Conservation (phyloP, 2,113 vertebrate species). For the Austrofundulus limnaeus region DNA sequence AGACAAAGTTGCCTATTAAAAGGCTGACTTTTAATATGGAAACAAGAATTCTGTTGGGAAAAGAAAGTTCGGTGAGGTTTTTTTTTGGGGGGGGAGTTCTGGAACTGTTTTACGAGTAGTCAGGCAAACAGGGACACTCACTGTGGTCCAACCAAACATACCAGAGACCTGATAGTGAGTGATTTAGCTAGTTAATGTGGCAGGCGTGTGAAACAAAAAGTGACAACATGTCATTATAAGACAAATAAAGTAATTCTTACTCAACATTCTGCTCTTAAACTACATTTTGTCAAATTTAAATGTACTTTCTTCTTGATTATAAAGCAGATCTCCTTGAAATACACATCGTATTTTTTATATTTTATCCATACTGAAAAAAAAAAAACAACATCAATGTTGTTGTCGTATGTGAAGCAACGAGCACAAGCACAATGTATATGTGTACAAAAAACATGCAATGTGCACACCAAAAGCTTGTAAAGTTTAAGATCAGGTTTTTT, state of each 20-base stretch:
- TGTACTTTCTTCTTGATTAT: slow-evolving; percentile 13
- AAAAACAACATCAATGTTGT: too few species aligned
- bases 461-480: slow-evolving; percentile 9
- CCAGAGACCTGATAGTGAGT: slow-evolving; percentile 62
- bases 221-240: slow-evolving; percentile 29
- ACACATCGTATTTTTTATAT: neutral
- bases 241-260: slow-evolving; percentile 18
- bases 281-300: slow-evolving; percentile 14
- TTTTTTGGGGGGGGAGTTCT: slow-evolving; percentile 26
- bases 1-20: slow-evolving; percentile 71
- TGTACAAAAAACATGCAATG: slow-evolving; percentile 8
- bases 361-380: neutral
- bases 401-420: neutral
- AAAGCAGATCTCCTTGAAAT: neutral
- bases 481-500: slow-evolving; percentile 15
- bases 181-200: slow-evolving; percentile 55
- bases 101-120: slow-evolving; percentile 65
- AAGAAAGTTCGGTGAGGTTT: slow-evolving; percentile 42
- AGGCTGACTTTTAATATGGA: slow-evolving; percentile 70
- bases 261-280: slow-evolving; percentile 9
- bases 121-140: slow-evolving; percentile 68
- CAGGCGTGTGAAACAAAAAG: slow-evolving; percentile 45
- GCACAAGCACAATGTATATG: neutral
- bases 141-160: slow-evolving; percentile 70
- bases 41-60: slow-evolving; percentile 68